Percentiles rank a stretch among this genome's conserved stretches.
These are phyloP conservation scores for Pogonocherus hispidulus DNA, from an alignment of 2,888 invertebrate genomes.

Conservation along the genomic window DNA sequence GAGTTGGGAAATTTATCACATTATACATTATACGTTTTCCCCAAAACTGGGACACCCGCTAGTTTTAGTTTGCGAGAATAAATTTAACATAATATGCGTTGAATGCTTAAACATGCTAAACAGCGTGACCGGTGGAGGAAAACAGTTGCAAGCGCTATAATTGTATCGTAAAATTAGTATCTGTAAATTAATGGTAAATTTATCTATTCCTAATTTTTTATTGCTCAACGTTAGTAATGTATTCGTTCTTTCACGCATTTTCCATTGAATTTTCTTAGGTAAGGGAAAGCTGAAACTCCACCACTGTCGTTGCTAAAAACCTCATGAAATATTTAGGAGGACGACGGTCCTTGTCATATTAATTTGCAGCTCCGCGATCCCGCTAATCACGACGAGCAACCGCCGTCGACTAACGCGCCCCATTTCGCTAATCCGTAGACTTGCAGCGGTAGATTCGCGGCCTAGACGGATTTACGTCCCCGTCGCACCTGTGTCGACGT, in stretches of 20 bases:
- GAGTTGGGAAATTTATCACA: conserved; percentile 2
- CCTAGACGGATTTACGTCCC: neutral
- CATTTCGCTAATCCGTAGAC: neutral
- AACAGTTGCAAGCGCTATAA: too few relatives aligned
- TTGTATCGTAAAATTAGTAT: too few relatives aligned
- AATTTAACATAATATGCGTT: too few relatives aligned
- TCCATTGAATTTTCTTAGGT: too few relatives aligned
- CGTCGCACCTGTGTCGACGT: too few relatives aligned
- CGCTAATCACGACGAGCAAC: conserved; percentile 19
- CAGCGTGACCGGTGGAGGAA: too few relatives aligned
- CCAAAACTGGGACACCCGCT: neutral
- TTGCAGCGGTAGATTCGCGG: neutral
- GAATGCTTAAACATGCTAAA: too few relatives aligned
- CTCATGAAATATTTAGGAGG: conserved; percentile 16
- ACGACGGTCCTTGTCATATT: conserved; percentile 14
- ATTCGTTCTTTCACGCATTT: too few relatives aligned
- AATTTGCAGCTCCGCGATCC: conserved; percentile 33
- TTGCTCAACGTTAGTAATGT: too few relatives aligned
- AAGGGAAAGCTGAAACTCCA: too few relatives aligned
- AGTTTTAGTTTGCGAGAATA: neutral
- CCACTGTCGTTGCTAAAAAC: neutral
- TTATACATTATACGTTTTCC: conserved; percentile 1
- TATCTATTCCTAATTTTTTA: too few relatives aligned
- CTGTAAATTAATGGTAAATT: too few relatives aligned
- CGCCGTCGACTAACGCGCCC: neutral